Conservation (phyloP, 2,888 invertebrate species). For the Sarcophaga variegata region DNA sequence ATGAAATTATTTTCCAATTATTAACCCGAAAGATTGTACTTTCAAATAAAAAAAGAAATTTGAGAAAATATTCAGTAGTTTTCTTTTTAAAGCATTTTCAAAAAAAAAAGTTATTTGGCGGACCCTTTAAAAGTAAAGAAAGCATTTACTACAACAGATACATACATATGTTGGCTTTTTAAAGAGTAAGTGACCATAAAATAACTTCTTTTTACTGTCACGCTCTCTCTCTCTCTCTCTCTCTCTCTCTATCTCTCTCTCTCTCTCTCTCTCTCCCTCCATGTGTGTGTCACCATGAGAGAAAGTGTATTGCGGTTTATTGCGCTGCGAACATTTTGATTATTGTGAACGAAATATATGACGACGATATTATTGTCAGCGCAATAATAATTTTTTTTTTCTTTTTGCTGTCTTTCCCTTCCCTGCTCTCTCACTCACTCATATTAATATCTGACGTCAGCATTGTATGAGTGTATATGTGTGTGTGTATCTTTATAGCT, state of each 20-base stretch:
- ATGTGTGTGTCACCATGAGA: background rate
- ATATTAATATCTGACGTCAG: background rate
- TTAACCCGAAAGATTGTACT: too few species aligned
- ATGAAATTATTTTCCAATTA: too few species aligned
- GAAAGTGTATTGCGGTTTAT: slow-evolving; percentile 1
- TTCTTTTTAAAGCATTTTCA: too few species aligned
- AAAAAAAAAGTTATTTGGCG: too few species aligned
- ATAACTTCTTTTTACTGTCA: slow-evolving; percentile 11
- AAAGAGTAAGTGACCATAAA: slow-evolving; percentile 27
- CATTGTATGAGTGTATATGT: too few species aligned
- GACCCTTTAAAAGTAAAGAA: background rate
- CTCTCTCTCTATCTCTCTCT: background rate
- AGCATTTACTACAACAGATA: background rate
- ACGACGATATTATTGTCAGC: slow-evolving; percentile 61
- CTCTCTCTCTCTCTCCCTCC: background rate
- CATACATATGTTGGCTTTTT: background rate
- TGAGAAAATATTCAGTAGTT: background rate
- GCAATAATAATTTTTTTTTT: slow-evolving; percentile 30
- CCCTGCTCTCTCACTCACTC: background rate
- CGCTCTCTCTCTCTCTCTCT: background rate
- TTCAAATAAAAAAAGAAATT: too few species aligned
- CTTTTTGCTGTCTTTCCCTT: background rate
- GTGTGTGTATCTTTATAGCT: slow-evolving; percentile 13
- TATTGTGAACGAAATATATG: slow-evolving; percentile 41
- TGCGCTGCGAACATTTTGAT: slow-evolving; percentile 26